Percentiles rank a stretch among this genome's conserved stretches.
phyloP scores from a whole-genome alignment of 37 sponge, comb jelly and placozoan genomes.

The Cladorhizidae sp. region DNA sequence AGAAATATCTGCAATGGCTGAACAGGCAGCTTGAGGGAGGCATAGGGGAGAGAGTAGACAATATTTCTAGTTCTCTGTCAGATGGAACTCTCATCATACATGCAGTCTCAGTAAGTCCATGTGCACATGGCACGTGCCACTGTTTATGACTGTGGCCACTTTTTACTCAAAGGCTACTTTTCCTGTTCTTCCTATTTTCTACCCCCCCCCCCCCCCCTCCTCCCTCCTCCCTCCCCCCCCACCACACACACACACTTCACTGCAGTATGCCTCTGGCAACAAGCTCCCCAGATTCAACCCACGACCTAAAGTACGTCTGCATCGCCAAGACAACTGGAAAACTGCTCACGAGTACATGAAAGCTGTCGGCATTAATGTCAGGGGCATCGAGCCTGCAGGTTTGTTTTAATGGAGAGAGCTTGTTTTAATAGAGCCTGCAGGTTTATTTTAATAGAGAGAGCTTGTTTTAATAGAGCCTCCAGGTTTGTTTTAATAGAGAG shows the following conservation, averaged over 20 bases:
- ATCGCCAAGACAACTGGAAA: constrained; percentile 79
- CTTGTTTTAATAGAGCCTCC: too few species aligned
- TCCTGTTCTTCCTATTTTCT: too few species aligned
- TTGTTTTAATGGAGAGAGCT: background rate
- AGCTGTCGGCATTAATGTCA: constrained; percentile 58
- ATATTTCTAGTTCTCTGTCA: constrained; percentile 51
- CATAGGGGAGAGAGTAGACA: constrained; percentile 7
- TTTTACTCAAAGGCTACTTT: too few species aligned
- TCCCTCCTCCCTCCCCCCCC: too few species aligned
- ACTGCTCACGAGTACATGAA: constrained; percentile 72
- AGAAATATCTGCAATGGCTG: constrained; percentile 69
- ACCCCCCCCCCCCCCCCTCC: too few species aligned
- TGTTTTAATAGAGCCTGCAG: background rate
- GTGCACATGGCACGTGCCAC: too few species aligned
- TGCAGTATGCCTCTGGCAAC: constrained; percentile 58
- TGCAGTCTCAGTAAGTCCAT: constrained; percentile 64
- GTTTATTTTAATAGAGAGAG: background rate
- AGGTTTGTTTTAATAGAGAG: background rate
- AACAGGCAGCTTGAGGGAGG: constrained; percentile 45
- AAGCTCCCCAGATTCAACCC: constrained; percentile 50
- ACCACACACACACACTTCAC: too few species aligned
- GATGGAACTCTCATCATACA: constrained; percentile 54
- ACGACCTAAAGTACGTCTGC: constrained; percentile 55
- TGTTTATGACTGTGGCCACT: too few species aligned
- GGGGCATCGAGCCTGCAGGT: constrained; percentile 83